Base-by-base conservation (phyloP, 64 coral and sea anemone genomes). In the Catalaphyllia jardinei region DNA sequence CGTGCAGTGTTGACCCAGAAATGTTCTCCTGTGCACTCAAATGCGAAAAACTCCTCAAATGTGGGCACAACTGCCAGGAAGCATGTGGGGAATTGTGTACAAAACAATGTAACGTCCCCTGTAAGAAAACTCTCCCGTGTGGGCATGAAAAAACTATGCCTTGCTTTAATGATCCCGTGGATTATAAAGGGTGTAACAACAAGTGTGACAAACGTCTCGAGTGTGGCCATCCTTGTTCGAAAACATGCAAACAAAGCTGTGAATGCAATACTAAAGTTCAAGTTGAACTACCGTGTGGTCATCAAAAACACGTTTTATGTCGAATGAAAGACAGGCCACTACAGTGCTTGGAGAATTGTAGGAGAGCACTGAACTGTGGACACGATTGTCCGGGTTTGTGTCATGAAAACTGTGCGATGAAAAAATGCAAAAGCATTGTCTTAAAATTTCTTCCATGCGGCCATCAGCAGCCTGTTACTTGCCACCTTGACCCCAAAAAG, bases 191-290 rank as follows among this genome's bases (percentile, higher is more conserved):
- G 22, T 96, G 87, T 55, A 49, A 86, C 20, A 31, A 52, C 42
- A 60, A 24, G 17, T 96, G 86, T 16, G 17, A 18, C 0, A 67
- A 49, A 29, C 18, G 81, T 12, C 74, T 96, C 29, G 28, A 90
- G 0, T 96, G 94, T 79, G 81, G 71, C n/a, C 94, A 96, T 54
- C 79, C 39, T 11, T 96, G 94, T 77, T 85, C 81, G 29, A 28
- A 5, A 46, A 69, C 17, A 85, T 85, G 81, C 61, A 27, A 8
- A 7, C 31, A 71, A 14, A 15, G 2, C 12, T 85, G 80, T 88
- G 67, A 18, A 35, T 85, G 81, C 25, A 25, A 52, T 11, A 71
- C 22, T 0, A 24, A 27, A 49, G 71, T 85, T 50, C 12, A 46
- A 24, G 4, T 85, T 51, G 2, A 64, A 0, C 39, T 85, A 11